Conservation (phyloP, 2,113 vertebrate genomes). For the Eclectus roratus region DNA sequence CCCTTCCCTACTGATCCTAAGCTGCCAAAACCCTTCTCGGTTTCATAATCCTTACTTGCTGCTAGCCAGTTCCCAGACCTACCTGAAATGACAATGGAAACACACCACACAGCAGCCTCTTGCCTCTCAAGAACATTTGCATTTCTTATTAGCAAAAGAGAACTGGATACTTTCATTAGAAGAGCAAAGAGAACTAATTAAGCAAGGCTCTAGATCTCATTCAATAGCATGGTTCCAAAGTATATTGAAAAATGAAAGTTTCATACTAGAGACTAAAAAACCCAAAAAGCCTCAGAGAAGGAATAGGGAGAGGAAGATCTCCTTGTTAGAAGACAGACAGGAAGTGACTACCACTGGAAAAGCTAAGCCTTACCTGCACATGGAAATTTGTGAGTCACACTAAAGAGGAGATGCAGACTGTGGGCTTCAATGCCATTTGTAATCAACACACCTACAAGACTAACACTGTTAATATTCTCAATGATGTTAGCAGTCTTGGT, state of each 20-base stretch:
- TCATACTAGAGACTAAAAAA: neutral
- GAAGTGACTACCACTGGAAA: neutral
- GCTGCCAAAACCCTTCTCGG: neutral
- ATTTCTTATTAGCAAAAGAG: constrained; percentile 10
- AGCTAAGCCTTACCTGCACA: neutral
- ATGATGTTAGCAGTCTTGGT: neutral
- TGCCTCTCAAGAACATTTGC: neutral
- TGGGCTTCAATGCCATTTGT: neutral
- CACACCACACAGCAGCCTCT: neutral
- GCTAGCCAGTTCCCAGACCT: neutral
- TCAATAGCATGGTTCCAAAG: neutral
- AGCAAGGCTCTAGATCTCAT: neutral
- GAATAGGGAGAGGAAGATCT: neutral
- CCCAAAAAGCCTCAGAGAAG: neutral
- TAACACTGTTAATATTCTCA: neutral
- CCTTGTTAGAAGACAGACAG: neutral
- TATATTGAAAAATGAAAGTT: neutral
- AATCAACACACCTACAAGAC: neutral
- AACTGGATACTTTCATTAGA: neutral
- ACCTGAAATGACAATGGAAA: neutral
- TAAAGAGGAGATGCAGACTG: neutral
- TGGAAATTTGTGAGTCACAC: constrained; percentile 18
- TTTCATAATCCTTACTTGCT: neutral
- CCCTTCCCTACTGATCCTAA: neutral
- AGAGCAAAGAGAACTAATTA: neutral